Evolutionary conservation across 2,113 vertebrate species (phyloP), one percentile per base, ranked within the genome.

Genomic region (Diglossa brunneiventris): DNA sequence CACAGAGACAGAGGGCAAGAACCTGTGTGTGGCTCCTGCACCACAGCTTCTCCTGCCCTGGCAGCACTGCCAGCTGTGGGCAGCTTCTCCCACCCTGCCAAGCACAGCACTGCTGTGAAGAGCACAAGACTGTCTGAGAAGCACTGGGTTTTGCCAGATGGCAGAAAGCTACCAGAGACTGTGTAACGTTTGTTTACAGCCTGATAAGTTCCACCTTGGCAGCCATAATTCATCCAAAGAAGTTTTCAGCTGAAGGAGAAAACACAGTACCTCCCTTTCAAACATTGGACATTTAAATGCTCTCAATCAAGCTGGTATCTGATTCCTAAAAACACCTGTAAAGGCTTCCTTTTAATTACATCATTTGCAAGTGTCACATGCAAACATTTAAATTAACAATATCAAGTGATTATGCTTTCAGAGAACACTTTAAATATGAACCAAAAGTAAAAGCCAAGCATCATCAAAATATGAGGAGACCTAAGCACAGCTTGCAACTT

Each of bases 381-480:
- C n/a, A 84, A 91, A 91, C 72, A 49, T 50, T 35, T 74, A 77
- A 67, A 82, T 76, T 44, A 90, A 55, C 44, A 68, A 7, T 76
- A 94, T 73, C 67, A 91, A 73, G 52, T 85, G 66, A 79, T 73
- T 23, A 77, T 39, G 41, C n/a, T 86, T 85, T 22, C 35, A 91
- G 66, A 85, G 58, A 76, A 89, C 41, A 49, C 46, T 82, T 84
- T 31, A 61, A 90, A 87, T 53, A 79, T 33, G 76, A 93, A 69
- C 20, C 37, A 46, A 83, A 68, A 56, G 37, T 15, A 49, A 85
- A 96, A 87, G 53, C 37, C 24, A 61, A 92, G 49, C 78, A 90
- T 37, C 39, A 68, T 68, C 87, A 94, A 79, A 92, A 72, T n/a
- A 70, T 16, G 69, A 89, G 28, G 39, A 91, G 52, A 82, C 26